Conservation (phyloP, 2,888 invertebrate species). For the Apotomis betuletana region DNA sequence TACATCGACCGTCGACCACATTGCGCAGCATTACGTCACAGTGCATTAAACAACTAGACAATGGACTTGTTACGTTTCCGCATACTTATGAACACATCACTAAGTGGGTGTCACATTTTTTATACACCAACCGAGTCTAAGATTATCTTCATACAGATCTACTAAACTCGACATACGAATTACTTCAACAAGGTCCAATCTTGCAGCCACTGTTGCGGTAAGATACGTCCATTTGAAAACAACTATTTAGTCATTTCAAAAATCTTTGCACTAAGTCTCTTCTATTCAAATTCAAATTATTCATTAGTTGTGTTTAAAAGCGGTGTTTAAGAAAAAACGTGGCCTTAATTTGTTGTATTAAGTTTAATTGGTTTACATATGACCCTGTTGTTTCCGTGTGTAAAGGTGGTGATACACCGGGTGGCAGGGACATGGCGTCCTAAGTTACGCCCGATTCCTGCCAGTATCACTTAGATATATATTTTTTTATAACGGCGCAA, state of each 20-base stretch:
- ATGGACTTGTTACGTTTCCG: constrained; percentile 37
- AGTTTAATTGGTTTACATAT: not conserved
- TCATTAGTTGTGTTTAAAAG: not conserved
- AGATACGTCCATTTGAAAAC: not conserved
- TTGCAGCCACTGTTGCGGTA: too few species aligned
- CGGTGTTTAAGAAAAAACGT: not conserved
- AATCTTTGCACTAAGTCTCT: not conserved
- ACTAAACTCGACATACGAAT: too few species aligned
- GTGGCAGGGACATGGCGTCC: too few species aligned
- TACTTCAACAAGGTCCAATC: too few species aligned
- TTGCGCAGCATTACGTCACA: constrained; percentile 2
- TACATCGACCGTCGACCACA: not conserved
- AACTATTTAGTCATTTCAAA: not conserved
- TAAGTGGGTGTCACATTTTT: constrained; percentile 21
- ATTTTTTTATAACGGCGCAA: too few species aligned
- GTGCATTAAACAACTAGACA: constrained; percentile 15
- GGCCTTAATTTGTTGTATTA: not conserved
- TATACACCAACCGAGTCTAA: not conserved
- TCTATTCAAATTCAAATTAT: not conserved
- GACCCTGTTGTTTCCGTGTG: too few species aligned
- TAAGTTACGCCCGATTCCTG: too few species aligned
- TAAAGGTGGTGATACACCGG: too few species aligned
- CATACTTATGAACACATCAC: constrained; percentile 27
- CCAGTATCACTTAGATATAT: too few species aligned
- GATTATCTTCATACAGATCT: too few species aligned